Base-by-base conservation (phyloP, 1,140 invertebrate genomes). In the Gonatopus flavifemur region DNA sequence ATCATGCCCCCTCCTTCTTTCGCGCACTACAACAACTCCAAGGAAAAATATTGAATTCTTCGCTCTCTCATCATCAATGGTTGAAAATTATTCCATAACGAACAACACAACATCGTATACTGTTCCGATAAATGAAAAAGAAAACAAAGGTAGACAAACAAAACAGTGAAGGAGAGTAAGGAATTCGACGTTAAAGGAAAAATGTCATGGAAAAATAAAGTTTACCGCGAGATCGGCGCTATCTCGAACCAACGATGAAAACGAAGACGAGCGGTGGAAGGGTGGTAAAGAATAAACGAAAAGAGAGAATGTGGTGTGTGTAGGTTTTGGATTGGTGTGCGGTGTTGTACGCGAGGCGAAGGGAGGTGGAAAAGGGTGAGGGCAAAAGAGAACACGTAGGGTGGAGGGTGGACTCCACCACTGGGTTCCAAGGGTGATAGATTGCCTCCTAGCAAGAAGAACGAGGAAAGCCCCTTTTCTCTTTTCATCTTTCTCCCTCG, bases 401-500 rank as follows among this genome's bases (percentile, higher is more conserved):
- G 22, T 38, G 48, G 9, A 55, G 46, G 37, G 49, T 25, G 22
- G 36, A 52, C 43, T 30, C 33, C 43, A 44, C 33, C 52, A 55
- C 58, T 49, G 35, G 52, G 56, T 59, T 58, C 62, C 63, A 60
- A 62, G 57, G 67, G 68, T 73, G 70, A 73, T 73, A 70, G 69
- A 73, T 73, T 73, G 66, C 69, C 67, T 66, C 57, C 64, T 60
- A 58, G 58, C 58, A 43, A 69, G n/a, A n/a, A n/a, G 57, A 54
- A 61, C 51, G 60, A 62, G 57, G 60, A 54, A 51, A 62, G 54
- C 57, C 48, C 52, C 30, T 38, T 38, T 30, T 42, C 36, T 36
- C 47, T 50, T 39, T 54, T 13, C 4, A 7, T 33, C 32, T 61
- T 58, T 62, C 59, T 53, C 50, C 45, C 55, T 28, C 25, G 6